Evolutionary conservation across 2,113 vertebrate species (phyloP).

Genomic region (Amblyornis subalaris): DNA sequence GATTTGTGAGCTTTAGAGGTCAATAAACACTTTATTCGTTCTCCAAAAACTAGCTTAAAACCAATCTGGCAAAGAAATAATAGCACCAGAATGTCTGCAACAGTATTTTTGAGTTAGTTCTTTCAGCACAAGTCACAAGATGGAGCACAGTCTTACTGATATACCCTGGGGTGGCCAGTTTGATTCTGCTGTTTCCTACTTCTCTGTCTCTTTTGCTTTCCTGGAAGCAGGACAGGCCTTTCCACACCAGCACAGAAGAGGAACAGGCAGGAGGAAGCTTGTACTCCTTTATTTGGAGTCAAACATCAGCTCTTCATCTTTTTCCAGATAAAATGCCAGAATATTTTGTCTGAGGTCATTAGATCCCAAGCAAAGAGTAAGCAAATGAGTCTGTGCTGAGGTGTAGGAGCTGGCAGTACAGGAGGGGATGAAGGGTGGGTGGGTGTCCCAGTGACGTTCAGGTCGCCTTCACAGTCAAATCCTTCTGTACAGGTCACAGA

Average conservation of each 20-base stretch:
- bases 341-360: not conserved
- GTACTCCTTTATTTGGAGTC: not conserved
- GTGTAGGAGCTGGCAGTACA: not conserved
- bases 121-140: not conserved
- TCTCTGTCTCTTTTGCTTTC: not conserved
- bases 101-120: not conserved
- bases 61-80: not conserved
- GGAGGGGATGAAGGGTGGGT: not conserved
- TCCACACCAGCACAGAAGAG: not conserved
- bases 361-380: not conserved
- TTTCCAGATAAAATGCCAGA: not conserved
- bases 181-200: not conserved
- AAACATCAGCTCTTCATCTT: not conserved
- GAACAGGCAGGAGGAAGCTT: not conserved
- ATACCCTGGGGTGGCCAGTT: not conserved
- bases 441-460: not conserved
- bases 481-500: not conserved
- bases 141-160: not conserved
- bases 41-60: not conserved
- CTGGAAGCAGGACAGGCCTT: not conserved
- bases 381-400: not conserved
- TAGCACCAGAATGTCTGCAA: not conserved
- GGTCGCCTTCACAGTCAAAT: not conserved
- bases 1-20: not conserved
- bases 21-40: not conserved